These are phyloP conservation scores for Protonemura montana DNA, from an alignment of 2,888 invertebrate species.

Conservation along the genomic window DNA sequence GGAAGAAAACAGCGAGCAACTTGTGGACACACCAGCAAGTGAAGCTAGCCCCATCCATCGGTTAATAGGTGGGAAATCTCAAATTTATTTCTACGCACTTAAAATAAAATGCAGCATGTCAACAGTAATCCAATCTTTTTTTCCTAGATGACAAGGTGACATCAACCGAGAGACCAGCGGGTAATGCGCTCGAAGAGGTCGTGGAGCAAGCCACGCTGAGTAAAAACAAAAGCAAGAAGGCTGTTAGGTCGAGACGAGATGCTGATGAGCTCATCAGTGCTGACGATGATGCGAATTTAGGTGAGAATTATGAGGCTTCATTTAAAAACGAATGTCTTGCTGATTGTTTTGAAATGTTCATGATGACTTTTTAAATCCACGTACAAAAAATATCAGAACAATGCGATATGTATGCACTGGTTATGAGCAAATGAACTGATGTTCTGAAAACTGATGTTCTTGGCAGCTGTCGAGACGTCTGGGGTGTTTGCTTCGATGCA, in stretches of 20 bases:
- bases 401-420: no score
- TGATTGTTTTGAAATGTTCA: no score
- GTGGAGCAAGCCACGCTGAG: constrained; percentile 53
- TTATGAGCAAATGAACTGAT: no score
- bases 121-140: neutral
- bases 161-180: neutral
- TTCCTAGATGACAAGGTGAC: neutral
- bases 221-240: constrained; percentile 56
- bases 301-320: neutral
- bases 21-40: neutral
- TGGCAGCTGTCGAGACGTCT: constrained; percentile 58
- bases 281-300: constrained; percentile 51
- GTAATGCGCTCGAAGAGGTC: constrained; percentile 47
- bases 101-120: no score
- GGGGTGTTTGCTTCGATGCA: constrained; percentile 62
- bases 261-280: constrained; percentile 53
- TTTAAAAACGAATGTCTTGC: no score
- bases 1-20: constrained; percentile 52
- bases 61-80: neutral
- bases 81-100: neutral
- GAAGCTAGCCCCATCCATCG: neutral
- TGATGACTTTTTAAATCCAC: no score
- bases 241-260: constrained; percentile 57
- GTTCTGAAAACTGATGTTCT: no score
- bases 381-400: no score